These are phyloP conservation scores for Zaprionus lineosus DNA, from an alignment of 2,888 invertebrate species.

Conservation along the genomic window DNA sequence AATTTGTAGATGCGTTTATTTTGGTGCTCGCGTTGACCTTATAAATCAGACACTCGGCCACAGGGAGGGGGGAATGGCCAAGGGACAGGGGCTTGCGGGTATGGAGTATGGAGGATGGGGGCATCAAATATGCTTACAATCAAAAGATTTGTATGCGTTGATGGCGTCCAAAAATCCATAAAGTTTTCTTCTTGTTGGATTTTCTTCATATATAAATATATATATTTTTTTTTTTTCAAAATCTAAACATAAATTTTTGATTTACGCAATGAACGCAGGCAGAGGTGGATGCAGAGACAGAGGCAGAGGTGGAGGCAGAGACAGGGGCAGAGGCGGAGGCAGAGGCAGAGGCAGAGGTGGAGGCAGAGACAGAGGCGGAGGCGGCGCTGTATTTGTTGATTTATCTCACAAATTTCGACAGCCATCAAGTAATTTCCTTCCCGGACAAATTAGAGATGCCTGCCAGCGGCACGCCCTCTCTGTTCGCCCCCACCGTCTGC, in stretches of 20 bases:
- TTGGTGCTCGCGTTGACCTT: slow-evolving; percentile 64
- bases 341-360: too few species aligned
- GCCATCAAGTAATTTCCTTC: slow-evolving; percentile 58
- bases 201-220: slow-evolving; percentile 3
- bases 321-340: too few species aligned
- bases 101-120: neutral
- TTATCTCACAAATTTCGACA: slow-evolving; percentile 63
- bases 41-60: slow-evolving; percentile 56
- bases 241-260: slow-evolving; percentile 68
- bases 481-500: too few species aligned
- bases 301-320: too few species aligned
- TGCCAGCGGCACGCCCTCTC: too few species aligned
- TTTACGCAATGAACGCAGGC: slow-evolving; percentile 62
- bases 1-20: slow-evolving; percentile 52
- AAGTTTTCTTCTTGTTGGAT: slow-evolving; percentile 29
- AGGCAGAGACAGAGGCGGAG: too few species aligned
- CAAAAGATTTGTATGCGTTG: slow-evolving; percentile 41
- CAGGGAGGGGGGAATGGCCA: neutral
- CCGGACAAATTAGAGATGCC: slow-evolving; percentile 59
- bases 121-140: slow-evolving; percentile 50
- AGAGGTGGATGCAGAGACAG: too few species aligned
- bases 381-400: slow-evolving; percentile 59
- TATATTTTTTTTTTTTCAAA: slow-evolving; percentile 7
- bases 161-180: slow-evolving; percentile 53
- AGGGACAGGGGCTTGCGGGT: neutral